These are phyloP conservation scores for Nothura maculosa DNA, from an alignment of 2,797 vertebrate genomes.

Conservation along the genomic window DNA sequence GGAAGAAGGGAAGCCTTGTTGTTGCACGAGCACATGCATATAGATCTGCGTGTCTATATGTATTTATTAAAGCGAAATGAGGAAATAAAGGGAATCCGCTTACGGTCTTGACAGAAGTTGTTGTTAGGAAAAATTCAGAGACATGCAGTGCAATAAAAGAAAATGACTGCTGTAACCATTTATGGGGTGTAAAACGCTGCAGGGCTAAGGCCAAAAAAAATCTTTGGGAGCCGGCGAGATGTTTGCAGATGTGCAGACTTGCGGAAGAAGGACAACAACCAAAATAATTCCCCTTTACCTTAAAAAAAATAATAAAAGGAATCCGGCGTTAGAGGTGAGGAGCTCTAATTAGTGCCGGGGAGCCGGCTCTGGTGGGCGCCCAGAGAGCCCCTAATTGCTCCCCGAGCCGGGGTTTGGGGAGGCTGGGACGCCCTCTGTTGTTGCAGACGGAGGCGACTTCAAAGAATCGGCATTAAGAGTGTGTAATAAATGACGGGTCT, in stretches of 20 bases:
- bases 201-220: constrained; percentile 81
- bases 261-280: neutral
- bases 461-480: constrained; percentile 90
- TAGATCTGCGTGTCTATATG: neutral
- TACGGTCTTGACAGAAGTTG: constrained; percentile 84
- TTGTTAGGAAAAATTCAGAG: constrained; percentile 83
- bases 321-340: constrained; percentile 23
- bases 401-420: constrained; percentile 69
- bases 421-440: constrained; percentile 91
- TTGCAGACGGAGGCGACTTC: constrained; percentile 88
- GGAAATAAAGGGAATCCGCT: constrained; percentile 4
- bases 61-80: constrained; percentile 12
- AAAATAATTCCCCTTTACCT: neutral
- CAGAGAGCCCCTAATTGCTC: constrained; percentile 60
- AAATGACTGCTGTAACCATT: constrained; percentile 96
- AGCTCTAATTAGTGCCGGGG: constrained; percentile 48
- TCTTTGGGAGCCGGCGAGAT: constrained; percentile 56
- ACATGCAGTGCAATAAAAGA: constrained; percentile 93
- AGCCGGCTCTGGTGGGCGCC: constrained; percentile 30
- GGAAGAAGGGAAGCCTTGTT: neutral
- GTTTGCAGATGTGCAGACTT: constrained; percentile 67
- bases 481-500: constrained; percentile 95
- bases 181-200: constrained; percentile 96
- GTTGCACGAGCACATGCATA: neutral
- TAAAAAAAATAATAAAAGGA: neutral